Evolutionary conservation across 2,113 vertebrate species (phyloP), one percentile per base, ranked within the genome.

Genomic region (Chaenocephalus aceratus): DNA sequence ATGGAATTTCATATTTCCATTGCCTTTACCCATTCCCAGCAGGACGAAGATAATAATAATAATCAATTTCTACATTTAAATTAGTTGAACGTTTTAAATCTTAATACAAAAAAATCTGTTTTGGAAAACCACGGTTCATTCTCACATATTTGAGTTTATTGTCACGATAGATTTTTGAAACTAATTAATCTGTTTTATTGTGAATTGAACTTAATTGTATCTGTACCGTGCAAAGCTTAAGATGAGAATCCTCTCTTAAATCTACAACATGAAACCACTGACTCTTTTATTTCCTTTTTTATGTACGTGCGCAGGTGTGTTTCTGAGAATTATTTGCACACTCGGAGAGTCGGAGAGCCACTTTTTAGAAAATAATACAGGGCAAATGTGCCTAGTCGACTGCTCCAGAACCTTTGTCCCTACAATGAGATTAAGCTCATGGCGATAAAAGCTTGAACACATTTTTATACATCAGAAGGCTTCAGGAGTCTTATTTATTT

Each of bases 251-350:
- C n/a, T 30, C 18, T 44, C 52, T 51, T 51, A 36, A 57, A 64
- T 71, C 36, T 45, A 52, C 34, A 45, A 23, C 10, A 23, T 46
- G 36, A 23, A 14, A 49, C 44, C 7, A 0, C 4, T 5, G 45
- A 41, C 2, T 2, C 21, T 65, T 73, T 52, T 26, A 48, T 13
- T 41, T 44, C 4, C 15, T n/a, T 30, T 10, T 72, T 46, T 16
- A 45, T 61, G 48, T 41, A 6, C 18, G 52, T 9, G 51, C 26
- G 14, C 57, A 63, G n/a, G 72, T 51, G 71, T 54, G 59, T 64
- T 63, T 73, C 14, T 46, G 12, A 41, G 10, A 41, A 23, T 46
- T 12, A 4, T 12, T 6, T 46, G n/a, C 13, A 36, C 21, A 10
- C 48, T 13, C 36, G 6, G 14, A 63, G 36, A 63, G 49, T 2